Evolutionary conservation across 2,888 invertebrate genomes (phyloP).

Genomic region (Dynastes hyllus): DNA sequence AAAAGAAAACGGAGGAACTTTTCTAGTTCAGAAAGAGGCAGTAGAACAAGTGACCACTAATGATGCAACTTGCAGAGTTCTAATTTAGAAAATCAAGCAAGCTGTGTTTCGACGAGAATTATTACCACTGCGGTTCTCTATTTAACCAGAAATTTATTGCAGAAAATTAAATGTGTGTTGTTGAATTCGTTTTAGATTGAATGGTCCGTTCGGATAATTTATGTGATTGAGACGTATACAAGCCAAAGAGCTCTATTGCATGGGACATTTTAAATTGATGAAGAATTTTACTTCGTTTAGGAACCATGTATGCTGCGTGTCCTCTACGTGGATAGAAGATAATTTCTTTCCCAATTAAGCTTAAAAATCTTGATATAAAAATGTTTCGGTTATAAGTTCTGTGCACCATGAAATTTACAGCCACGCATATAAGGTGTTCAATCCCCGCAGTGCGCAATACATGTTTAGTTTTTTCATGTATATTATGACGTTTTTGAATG

Average conservation of each 20-base stretch:
- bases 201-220: constrained; percentile 57
- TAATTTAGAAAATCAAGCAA: constrained; percentile 59
- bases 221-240: constrained; percentile 56
- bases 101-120: constrained; percentile 58
- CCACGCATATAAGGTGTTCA: too few relatives aligned
- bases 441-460: too few relatives aligned
- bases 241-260: constrained; percentile 50
- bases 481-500: too few relatives aligned
- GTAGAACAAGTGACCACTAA: constrained; percentile 61
- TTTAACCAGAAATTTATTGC: constrained; percentile 60
- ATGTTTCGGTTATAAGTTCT: too few relatives aligned
- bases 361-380: too few relatives aligned
- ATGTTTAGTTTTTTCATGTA: too few relatives aligned
- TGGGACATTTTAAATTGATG: neutral
- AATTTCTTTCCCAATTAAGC: too few relatives aligned
- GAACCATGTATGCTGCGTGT: too few relatives aligned
- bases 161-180: constrained; percentile 61
- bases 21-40: constrained; percentile 33
- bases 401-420: too few relatives aligned
- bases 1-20: constrained; percentile 33
- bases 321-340: too few relatives aligned
- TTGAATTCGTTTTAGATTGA: constrained; percentile 59
- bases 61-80: constrained; percentile 61
- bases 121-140: constrained; percentile 59
- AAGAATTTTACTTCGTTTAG: neutral